Base-by-base conservation (phyloP, 2,888 invertebrate species). In the Epiblema foenella region DNA sequence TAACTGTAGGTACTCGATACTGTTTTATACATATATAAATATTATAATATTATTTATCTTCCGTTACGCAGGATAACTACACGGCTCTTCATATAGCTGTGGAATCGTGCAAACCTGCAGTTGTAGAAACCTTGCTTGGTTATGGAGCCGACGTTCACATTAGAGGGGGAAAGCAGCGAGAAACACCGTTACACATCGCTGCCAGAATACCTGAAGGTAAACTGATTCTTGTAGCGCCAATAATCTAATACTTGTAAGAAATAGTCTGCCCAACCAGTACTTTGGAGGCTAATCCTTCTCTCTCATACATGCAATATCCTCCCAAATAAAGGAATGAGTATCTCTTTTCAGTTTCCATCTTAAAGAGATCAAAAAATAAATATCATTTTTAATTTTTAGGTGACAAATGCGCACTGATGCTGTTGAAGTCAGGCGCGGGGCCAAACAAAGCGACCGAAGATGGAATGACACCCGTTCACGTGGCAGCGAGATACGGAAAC, bases 1-100 rank as follows among this genome's bases (percentile, higher is more conserved):
- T 33, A 33, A 33, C 9, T 33, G 9, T 33, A 33, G 33, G 1
- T 33, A 5, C 0, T 2, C 33, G 33, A 33, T 33, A 33, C 7
- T 33, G 33, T 8, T 33, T 5, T 33, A 8, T 33, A n/a, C n/a
- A n/a, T 33, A 7, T 33, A 8, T 33, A 33, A 3, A 7, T 33
- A 8, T 46, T n/a, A 46, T 46, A 46, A n/a, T 33, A 8, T 33
- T 33, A 3, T 8, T 15, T 29, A 33, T 8, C 10, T 54, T 29
- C 49, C 3, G 52, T 24, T 59, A 17, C 84, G 18, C 87, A 98
- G 98, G 98, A 99, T 83, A 98, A 99, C 89, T 99, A 98, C 89
- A 99, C 99, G 46, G 99, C 99, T 0, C 94, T 99, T 0, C 99
- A 99, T 85, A 98, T 99, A 82, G 99, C 99, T 5, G 99, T 99